These are phyloP conservation scores for Pteronotus mesoamericanus DNA, from an alignment of 2,797 vertebrate genomes.

Conservation along the genomic window DNA sequence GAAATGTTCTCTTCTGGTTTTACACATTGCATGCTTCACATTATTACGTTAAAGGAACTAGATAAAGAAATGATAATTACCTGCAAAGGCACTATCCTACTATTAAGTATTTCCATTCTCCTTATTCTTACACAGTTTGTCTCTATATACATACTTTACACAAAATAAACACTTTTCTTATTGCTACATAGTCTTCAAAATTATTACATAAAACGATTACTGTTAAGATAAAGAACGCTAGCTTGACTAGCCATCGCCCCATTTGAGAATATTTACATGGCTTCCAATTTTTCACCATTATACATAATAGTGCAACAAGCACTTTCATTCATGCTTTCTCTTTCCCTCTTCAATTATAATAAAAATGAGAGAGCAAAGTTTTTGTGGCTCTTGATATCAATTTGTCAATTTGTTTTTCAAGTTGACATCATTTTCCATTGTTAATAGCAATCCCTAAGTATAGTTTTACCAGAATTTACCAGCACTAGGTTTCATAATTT, in stretches of 20 bases:
- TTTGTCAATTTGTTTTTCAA: not conserved
- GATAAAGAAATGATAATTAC: not conserved
- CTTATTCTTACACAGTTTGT: not conserved
- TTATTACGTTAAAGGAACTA: not conserved
- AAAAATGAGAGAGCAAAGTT: constrained; percentile 9
- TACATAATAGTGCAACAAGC: not conserved
- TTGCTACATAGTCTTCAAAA: not conserved
- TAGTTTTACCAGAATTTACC: not conserved
- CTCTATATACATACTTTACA: not conserved
- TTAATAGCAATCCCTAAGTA: not conserved
- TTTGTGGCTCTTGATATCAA: not conserved
- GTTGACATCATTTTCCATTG: not conserved
- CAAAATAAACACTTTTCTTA: not conserved
- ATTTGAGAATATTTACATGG: not conserved
- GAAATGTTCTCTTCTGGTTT: not conserved
- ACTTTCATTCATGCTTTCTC: not conserved
- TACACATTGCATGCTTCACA: not conserved
- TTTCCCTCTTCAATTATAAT: not conserved
- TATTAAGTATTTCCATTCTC: not conserved
- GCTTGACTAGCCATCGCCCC: not conserved
- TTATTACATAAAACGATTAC: not conserved
- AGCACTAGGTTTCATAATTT: not conserved
- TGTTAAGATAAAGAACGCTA: not conserved
- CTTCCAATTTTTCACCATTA: not conserved
- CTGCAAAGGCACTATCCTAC: not conserved